A percentile compares a stretch with the other conserved stretches of the same genome.
Conservation (phyloP, 92 coral and sea anemone species). For the Umimayanthus kanabou region DNA sequence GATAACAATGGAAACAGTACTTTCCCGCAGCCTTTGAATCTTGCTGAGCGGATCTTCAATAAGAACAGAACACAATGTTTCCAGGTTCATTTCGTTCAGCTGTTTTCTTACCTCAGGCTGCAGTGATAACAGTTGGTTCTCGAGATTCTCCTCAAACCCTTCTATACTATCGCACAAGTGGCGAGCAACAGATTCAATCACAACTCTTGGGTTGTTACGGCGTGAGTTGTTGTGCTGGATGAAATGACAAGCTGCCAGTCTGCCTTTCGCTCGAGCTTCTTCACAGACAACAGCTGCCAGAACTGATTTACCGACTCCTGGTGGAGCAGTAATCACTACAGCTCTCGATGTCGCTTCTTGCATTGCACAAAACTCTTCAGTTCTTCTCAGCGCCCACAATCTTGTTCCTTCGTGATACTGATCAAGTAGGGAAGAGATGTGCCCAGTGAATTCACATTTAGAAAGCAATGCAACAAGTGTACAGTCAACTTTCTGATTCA, state of each 20-base stretch:
- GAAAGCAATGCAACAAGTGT: conserved; percentile 37
- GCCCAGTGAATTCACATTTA: conserved; percentile 48
- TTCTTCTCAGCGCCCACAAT: conserved; percentile 47
- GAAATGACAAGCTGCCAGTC: conserved; percentile 56
- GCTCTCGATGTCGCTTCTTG: conserved; percentile 51
- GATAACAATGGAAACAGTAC: conserved; percentile 40
- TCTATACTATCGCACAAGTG: conserved; percentile 49
- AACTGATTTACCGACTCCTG: conserved; percentile 70
- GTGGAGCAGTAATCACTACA: conserved; percentile 48
- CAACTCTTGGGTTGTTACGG: conserved; percentile 47
- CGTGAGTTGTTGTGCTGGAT: conserved; percentile 52
- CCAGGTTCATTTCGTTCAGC: conserved; percentile 40
- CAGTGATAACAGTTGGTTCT: not conserved
- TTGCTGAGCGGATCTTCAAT: conserved; percentile 58
- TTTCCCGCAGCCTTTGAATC: conserved; percentile 45
- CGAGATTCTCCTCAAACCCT: conserved; percentile 47
- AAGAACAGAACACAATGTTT: conserved; percentile 49
- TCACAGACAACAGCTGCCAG: conserved; percentile 56
- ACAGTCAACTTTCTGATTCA: too few species aligned
- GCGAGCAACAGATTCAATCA: conserved; percentile 58
- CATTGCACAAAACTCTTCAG: conserved; percentile 8
- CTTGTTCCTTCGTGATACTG: conserved; percentile 51
- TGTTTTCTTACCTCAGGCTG: not conserved
- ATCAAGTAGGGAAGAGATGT: conserved; percentile 21
- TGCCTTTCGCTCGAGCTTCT: conserved; percentile 11